Percentiles rank a stretch among this genome's conserved stretches.
Conservation (phyloP, 2,888 invertebrate species). For the Lasioglossum villosulum region DNA sequence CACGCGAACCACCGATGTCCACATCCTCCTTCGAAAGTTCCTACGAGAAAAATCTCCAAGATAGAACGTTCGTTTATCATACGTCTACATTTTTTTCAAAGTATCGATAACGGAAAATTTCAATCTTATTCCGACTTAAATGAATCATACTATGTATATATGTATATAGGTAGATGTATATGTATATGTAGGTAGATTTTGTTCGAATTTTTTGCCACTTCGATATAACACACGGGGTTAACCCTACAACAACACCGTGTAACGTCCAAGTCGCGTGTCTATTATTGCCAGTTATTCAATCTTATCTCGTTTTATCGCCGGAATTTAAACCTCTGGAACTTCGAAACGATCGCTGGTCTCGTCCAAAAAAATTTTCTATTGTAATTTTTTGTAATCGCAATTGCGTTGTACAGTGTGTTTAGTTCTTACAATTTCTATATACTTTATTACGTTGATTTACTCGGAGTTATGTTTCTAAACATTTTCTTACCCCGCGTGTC, state of each 20-base stretch:
- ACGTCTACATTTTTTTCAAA: not conserved
- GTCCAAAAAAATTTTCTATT: not conserved
- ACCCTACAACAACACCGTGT: not conserved
- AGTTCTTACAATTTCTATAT: no score
- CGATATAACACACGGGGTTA: not conserved
- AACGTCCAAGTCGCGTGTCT: not conserved
- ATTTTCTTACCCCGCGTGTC: no score
- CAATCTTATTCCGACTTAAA: not conserved
- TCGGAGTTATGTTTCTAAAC: no score
- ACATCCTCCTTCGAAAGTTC: not conserved
- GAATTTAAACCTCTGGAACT: not conserved
- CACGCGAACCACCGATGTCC: not conserved
- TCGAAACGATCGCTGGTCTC: not conserved
- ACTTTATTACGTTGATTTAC: no score
- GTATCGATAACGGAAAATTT: not conserved
- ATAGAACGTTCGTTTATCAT: not conserved
- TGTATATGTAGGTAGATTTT: not conserved
- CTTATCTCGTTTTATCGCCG: not conserved
- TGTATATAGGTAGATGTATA: not conserved
- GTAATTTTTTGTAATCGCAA: not conserved
- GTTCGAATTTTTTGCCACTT: not conserved
- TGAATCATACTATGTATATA: not conserved
- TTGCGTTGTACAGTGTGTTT: not conserved
- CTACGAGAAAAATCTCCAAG: not conserved
- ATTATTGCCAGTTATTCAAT: not conserved